Percentiles rank a stretch among this genome's conserved stretches.
Evolutionary conservation across 1,140 invertebrate species (phyloP).

Genomic region (Leptopilina boulardi): DNA sequence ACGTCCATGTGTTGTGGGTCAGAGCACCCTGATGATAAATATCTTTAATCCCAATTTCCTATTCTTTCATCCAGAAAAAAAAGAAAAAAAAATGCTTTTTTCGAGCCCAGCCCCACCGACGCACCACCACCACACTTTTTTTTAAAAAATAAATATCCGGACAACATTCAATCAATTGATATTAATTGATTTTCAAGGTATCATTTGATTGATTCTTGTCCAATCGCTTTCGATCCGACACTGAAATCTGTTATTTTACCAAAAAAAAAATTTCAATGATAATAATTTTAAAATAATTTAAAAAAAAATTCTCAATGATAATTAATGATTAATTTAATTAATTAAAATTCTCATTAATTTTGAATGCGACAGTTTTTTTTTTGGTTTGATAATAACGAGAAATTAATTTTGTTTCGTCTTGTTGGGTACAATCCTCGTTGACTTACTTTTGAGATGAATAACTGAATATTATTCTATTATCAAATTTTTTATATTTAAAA

Average conservation of each 20-base stretch:
- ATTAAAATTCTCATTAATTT: too few relatives aligned
- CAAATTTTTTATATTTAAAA: too few relatives aligned
- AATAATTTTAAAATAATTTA: too few relatives aligned
- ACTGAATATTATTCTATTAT: too few relatives aligned
- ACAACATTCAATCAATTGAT: slow-evolving; percentile 48
- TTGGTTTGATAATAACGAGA: too few relatives aligned
- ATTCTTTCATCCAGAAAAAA: slow-evolving; percentile 45
- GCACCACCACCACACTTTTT: slow-evolving; percentile 69
- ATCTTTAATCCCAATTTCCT: slow-evolving; percentile 49
- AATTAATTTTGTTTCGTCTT: too few relatives aligned
- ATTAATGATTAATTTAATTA: too few relatives aligned
- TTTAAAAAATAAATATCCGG: slow-evolving; percentile 46
- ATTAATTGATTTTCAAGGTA: neutral
- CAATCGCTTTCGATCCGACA: slow-evolving; percentile 4
- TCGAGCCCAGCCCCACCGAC: slow-evolving; percentile 70
- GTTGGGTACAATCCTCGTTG: too few relatives aligned
- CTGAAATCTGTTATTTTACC: neutral
- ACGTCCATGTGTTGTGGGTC: slow-evolving; percentile 77
- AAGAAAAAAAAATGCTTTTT: slow-evolving; percentile 55
- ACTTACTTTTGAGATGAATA: too few relatives aligned
- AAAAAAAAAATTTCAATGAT: too few relatives aligned
- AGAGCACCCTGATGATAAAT: slow-evolving; percentile 70
- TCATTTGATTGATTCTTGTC: neutral
- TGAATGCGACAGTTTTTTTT: too few relatives aligned
- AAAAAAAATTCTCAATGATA: too few relatives aligned